Evolutionary conservation across 1,140 invertebrate genomes (phyloP).

Genomic region (Eubasilissa regina): DNA sequence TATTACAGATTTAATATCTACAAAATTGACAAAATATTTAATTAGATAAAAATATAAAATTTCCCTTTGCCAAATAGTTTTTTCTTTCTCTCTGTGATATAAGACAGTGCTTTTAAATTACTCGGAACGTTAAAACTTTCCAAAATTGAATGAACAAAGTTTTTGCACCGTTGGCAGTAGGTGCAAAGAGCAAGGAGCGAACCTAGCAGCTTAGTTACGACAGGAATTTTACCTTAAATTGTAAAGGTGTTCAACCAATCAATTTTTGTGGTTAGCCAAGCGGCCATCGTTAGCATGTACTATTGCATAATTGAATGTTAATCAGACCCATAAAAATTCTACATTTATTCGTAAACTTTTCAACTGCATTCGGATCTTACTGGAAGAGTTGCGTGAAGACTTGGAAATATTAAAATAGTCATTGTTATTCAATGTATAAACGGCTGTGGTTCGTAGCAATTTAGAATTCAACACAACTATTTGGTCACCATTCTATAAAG

Average conservation of each 20-base stretch:
- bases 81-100: too few species aligned
- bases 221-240: slow-evolving; percentile 1
- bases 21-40: too few species aligned
- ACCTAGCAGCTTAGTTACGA: slow-evolving; percentile 15
- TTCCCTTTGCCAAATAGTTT: background rate
- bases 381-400: background rate
- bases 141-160: slow-evolving; percentile 18
- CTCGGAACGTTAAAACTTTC: slow-evolving; percentile 6
- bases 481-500: too few species aligned
- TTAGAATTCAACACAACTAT: too few species aligned
- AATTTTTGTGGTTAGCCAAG: slow-evolving; percentile 27
- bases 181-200: background rate
- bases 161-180: background rate
- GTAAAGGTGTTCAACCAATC: slow-evolving; percentile 29
- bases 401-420: too few species aligned
- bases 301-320: background rate
- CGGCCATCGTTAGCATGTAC: slow-evolving; percentile 1
- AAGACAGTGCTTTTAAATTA: slow-evolving; percentile 26
- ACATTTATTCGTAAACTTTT: background rate
- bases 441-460: too few species aligned
- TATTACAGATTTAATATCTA: too few species aligned
- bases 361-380: background rate
- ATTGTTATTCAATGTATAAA: too few species aligned
- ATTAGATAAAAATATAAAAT: too few species aligned
- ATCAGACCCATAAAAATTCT: slow-evolving; percentile 10